Evolutionary conservation across 1,140 invertebrate genomes (phyloP), one percentile per base, ranked within the genome.

Genomic region (Drosophila seguyi): DNA sequence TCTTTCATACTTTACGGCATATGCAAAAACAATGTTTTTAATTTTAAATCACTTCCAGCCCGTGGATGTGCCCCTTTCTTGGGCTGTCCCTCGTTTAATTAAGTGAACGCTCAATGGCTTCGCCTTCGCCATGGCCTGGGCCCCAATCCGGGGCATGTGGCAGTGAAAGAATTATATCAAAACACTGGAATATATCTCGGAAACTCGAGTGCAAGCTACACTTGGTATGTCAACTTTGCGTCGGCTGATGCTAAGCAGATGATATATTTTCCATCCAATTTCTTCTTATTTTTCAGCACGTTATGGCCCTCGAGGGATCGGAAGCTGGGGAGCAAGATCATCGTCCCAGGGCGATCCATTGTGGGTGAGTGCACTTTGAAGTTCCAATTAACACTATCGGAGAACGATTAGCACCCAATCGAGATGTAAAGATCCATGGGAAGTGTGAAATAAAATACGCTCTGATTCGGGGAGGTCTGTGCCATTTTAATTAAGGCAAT

Each of bases 151-250:
- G 22, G 56, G 81, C 69, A 81, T 81, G 72, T 84, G 81, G 85
- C 74, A 85, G 63, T 84, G 85, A 81, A 75, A 84, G 86, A 90
- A 85, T 90, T 71, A 90, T 90, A 90, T 90, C 81, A 90, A 90
- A 90, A 81, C 81, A 90, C 73, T 85, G 75, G 68, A 75, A 79
- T 52, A 65, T 72, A 22, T 58, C 27, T 47, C 7, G 50, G 29
- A 34, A 25, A 41, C 42, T 68, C 42, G 57, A 73, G 66, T 76
- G 77, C 73, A 69, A 77, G 79, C 81, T 90, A 81, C 85, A 90
- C 85, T 90, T 85, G 85, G 84, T 82, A 90, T 90, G 85, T 90
- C 85, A 90, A 85, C 85, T 90, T 85, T 90, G 78, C 62, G 86
- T 90, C 81, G 71, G 81, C 55, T 81, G 85, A 90, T 81, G 75